Evolutionary conservation across 2,888 invertebrate species (phyloP), one percentile per base, ranked within the genome.

Genomic region (Meliscaeva auricollis): DNA sequence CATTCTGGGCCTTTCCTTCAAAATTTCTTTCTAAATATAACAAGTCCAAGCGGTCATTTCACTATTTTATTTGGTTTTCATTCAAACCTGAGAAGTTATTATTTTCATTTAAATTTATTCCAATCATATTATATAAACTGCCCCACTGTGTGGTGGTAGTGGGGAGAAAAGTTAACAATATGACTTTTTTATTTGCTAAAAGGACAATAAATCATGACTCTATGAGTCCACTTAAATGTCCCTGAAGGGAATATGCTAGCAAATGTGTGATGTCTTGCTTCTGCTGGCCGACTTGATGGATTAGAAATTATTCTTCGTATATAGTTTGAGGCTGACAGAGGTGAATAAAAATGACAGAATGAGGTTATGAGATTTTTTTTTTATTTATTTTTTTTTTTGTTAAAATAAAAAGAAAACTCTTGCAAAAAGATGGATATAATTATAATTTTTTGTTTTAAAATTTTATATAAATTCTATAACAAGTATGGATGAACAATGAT

Each of bases 181-280:
- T 81, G 85, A 81, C 81, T 80, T 85, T 85, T 81, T 81, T 80
- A 85, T 81, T 85, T 85, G 73, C 76, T 80, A 81, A 85, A 76
- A 81, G 76, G 76, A 85, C 80, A 73, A 85, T 85, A 85, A 85
- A 85, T 85, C 85, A 85, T 81, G 81, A 56, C 73, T 69, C 75
- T 64, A 64, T 84, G 80, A 80, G 80, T 80, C 84, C 80, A 84
- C 80, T 84, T 76, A 80, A 75, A 76, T 80, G 80, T 75, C 84
- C 84, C 79, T 41, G 46, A 62, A 80, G 84, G 75, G 80, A 84
- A 84, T 80, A 80, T 72, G 66, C 79, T 68, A 17, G 60, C 38
- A n/a, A 41, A 74, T 72, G 75, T 84, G 83, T 75, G 80, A 84
- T 84, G 80, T 58, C 70, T 84, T 75, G 75, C 75, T 80, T 80